Evolutionary conservation across 2,797 vertebrate genomes (phyloP), one percentile per base, ranked within the genome.

Genomic region (Macropodus opercularis): DNA sequence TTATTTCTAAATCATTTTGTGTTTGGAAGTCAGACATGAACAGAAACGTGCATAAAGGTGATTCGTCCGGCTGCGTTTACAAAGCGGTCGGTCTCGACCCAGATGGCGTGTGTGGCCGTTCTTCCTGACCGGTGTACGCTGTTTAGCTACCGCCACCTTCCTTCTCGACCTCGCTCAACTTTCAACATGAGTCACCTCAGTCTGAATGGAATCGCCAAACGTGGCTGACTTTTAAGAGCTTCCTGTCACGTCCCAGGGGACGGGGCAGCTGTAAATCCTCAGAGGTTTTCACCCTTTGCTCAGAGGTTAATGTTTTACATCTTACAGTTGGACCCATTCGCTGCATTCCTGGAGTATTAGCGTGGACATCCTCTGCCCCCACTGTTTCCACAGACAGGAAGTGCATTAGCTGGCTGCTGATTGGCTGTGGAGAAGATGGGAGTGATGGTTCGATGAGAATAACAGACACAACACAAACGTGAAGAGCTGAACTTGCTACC

Each of bases 331-430:
- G 73, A 80, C 32, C 53, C 22, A 3, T 34, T 49, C 19, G 0
- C 56, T 26, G 66, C 83, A 84, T 90, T 89, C 89, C 81, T 86
- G 72, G 55, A 69, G 82, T 80, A 84, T 85, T 69, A 81, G 80
- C 80, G 38, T 72, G 73, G 64, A 87, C 84, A 74, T 84, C 80
- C 83, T 85, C 79, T 78, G 2, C 85, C 80, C 75, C 55, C 72
- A 22, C 72, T 0, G 41, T 1, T 90, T 89, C 79, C 83, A 52
- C 84, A 80, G 80, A 67, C 85, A 79, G 85, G 83, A 88, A 90
- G 80, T 80, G 74, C 41, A 69, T 61, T 57, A 19, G 38, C 31
- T 51, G 53, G 42, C 63, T 53, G 55, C 75, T 64, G 84, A 87
- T 81, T 85, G 84, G 86, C 77, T 31, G 72, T 34, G 51, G 18